Evolutionary conservation across 2,888 invertebrate species (phyloP).

Genomic region (Drosophila kambysellisi): DNA sequence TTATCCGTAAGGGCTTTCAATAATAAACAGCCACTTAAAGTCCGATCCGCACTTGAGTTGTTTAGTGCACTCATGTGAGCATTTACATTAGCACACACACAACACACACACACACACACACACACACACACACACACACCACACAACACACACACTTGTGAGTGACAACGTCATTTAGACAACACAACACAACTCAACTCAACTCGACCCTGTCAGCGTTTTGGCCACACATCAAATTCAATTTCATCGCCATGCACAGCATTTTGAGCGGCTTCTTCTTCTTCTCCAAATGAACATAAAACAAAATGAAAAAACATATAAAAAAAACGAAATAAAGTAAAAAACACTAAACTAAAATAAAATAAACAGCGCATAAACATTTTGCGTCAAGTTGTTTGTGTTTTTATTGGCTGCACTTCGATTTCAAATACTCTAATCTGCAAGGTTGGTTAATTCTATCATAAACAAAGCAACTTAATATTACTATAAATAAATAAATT

Average conservation of each 20-base stretch:
- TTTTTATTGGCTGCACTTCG: conserved; percentile 16
- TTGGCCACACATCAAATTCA: conserved; percentile 48
- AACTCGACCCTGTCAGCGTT: conserved; percentile 52
- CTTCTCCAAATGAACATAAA: conserved; percentile 43
- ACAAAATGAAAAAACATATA: conserved; percentile 19
- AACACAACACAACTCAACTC: background rate
- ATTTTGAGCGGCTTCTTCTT: conserved; percentile 44
- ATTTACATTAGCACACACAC: conserved; percentile 45
- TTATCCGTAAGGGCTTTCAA: conserved; percentile 38
- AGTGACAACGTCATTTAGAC: conserved; percentile 52
- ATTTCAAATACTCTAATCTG: conserved; percentile 6
- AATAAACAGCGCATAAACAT: conserved; percentile 42
- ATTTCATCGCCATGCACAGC: conserved; percentile 53
- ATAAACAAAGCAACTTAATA: background rate
- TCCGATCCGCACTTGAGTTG: conserved; percentile 50
- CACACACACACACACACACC: conserved; percentile 8
- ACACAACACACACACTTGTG: conserved; percentile 10
- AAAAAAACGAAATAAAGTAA: conserved; percentile 17
- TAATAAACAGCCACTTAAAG: conserved; percentile 37
- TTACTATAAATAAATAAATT: no score
- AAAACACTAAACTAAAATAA: conserved; percentile 18
- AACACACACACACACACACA: conserved; percentile 10
- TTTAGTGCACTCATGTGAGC: conserved; percentile 44
- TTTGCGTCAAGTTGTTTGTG: conserved; percentile 27
- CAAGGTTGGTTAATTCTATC: background rate